These are phyloP conservation scores for Polyploca ridens DNA, from an alignment of 2,888 invertebrate species.

Conservation along the genomic window DNA sequence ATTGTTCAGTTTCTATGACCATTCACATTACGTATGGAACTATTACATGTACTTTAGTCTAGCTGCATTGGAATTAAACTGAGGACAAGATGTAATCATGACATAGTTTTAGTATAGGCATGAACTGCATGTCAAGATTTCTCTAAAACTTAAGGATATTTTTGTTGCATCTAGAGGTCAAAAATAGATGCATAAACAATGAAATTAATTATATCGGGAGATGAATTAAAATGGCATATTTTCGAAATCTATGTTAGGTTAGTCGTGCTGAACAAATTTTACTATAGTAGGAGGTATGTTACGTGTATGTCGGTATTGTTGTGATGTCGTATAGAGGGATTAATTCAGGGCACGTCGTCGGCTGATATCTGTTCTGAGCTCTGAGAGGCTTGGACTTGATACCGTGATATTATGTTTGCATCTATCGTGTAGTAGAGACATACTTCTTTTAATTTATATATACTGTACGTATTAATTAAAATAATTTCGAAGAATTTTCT, in stretches of 20 bases:
- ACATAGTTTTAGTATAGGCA: too few relatives aligned
- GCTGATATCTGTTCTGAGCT: slow-evolving; percentile 76
- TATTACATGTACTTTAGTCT: slow-evolving; percentile 2
- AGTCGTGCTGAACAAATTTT: too few relatives aligned
- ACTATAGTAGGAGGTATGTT: slow-evolving; percentile 11
- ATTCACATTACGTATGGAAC: neutral
- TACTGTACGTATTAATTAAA: too few relatives aligned
- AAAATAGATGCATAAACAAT: too few relatives aligned
- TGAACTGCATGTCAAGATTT: too few relatives aligned
- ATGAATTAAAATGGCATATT: too few relatives aligned
- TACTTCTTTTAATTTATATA: neutral
- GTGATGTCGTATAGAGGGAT: slow-evolving; percentile 73
- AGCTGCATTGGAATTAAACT: neutral
- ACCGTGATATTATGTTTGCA: slow-evolving; percentile 33
- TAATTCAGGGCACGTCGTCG: slow-evolving; percentile 77
- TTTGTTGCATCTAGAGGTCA: too few relatives aligned
- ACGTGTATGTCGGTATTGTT: slow-evolving; percentile 50
- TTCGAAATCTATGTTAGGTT: too few relatives aligned
- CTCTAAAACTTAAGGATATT: too few relatives aligned
- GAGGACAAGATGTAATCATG: neutral
- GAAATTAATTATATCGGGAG: too few relatives aligned
- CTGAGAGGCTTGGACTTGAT: slow-evolving; percentile 62
- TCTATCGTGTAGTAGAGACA: neutral
- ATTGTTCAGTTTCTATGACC: slow-evolving; percentile 33
- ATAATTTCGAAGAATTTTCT: neutral